Evolutionary conservation across 2,888 invertebrate genomes (phyloP), one percentile per base, ranked within the genome.

Genomic region (Stratiomys singularior): DNA sequence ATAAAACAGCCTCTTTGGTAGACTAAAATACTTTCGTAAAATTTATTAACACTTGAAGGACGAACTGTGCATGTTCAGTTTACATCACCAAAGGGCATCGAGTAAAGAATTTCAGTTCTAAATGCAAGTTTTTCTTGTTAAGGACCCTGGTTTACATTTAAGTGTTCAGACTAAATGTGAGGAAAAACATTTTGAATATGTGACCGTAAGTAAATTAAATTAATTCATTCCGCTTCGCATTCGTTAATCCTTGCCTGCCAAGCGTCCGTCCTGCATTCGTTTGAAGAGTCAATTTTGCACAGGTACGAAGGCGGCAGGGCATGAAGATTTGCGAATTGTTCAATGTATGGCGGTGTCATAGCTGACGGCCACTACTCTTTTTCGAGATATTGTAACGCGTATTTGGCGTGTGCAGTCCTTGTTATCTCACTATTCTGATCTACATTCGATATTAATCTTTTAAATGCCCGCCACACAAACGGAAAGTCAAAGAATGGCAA

Each of bases 331-430:
- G 69, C 44, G 46, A 69, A 69, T 69, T 69, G 69, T 69, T 69
- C 46, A 69, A 47, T 69, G 69, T 69, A 47, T 47, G 47, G 47
- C 47, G 69, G 69, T 69, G 69, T 69, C 69, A 69, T 69, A 69
- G 69, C 69, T 69, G 69, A 69, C 46, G 69, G 69, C 69, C 69
- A 69, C 69, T 69, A 47, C 47, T 69, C 47, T 47, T 69, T 46
- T 25, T 18, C 66, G 21, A 30, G 28, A 5, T 66, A 69, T 69
- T 69, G 46, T 69, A 47, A 47, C 47, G 46, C 47, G 47, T 47
- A 47, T 69, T 69, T 69, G 46, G 69, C 69, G 69, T 69, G 69
- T 47, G 69, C 46, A 46, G 28, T 64, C n/a, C 58, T 25, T 28
- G 11, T 30, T 64, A 64, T 64, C 64, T 64, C 2, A 30, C 18